Conservation (phyloP, 2,113 vertebrate genomes). For the Urocitellus parryii region DNA sequence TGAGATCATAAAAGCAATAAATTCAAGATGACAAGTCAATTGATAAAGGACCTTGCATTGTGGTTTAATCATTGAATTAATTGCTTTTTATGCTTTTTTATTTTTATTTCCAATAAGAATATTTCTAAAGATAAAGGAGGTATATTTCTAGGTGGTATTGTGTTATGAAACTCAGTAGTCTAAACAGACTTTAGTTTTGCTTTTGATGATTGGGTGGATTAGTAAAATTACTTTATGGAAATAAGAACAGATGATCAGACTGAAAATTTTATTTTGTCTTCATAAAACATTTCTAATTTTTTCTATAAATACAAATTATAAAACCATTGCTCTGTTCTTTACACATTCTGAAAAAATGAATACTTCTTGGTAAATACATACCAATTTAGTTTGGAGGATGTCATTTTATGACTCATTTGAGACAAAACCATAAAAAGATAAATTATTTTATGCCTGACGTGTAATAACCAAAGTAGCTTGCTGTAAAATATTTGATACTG, state of each 20-base stretch:
- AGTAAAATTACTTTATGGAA: neutral
- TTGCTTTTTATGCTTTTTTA: constrained; percentile 28
- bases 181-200: neutral
- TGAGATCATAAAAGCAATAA: constrained; percentile 54
- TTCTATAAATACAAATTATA: neutral
- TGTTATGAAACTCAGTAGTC: neutral
- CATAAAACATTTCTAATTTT: neutral
- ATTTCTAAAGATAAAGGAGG: neutral
- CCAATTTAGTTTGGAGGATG: constrained; percentile 34
- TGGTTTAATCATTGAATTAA: constrained; percentile 58
- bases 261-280: constrained; percentile 30
- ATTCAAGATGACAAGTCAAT: constrained; percentile 45
- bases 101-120: constrained; percentile 32
- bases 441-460: neutral
- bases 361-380: neutral
- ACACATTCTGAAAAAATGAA: neutral
- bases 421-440: constrained; percentile 11
- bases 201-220: constrained; percentile 6
- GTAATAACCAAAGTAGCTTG: neutral
- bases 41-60: neutral
- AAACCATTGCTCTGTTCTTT: neutral
- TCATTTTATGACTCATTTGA: constrained; percentile 51
- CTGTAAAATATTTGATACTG: neutral
- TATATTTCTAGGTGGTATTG: neutral
- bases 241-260: neutral